Base-by-base conservation (phyloP, 2,888 invertebrate genomes). In the Zele albiditarsus region DNA sequence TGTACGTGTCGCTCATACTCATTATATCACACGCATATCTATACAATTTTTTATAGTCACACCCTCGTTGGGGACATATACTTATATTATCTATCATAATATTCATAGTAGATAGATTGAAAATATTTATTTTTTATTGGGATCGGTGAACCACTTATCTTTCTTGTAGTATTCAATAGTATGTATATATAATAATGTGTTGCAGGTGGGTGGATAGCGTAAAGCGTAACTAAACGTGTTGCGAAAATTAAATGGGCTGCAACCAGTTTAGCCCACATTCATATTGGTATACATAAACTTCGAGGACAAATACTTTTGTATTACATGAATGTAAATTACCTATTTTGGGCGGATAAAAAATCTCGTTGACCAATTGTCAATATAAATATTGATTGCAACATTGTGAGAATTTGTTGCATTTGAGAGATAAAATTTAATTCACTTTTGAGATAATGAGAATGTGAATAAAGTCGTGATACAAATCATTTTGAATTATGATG, bases 241-340 rank as follows among this genome's bases (percentile, higher is more conserved):
- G 31, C 62, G 74, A 74, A 70, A 69, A 38, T 38, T 8, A 38
- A 38, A 58, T 46, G 25, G 12, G 58, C 20, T 28, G 38, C 58
- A 57, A 53, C 16, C 25, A 25, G 27, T 20, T 53, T 20, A 53
- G 10, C 53, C 53, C 20, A 53, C 53, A n/a, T n/a, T 53, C 20
- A 53, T 53, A n/a, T n/a, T 53, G 1, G 20, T 20, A 20, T 53
- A 20, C n/a, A 20, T 53, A 20, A n/a, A 20, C 53, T 2, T n/a
- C 20, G 53, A 20, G 53, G 53, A n/a, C 20, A 53, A 8, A 53
- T 53, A 20, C 20, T 20, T 53, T 53, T 53, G 8, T 46, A n/a
- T 46, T n/a, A 46, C 46, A 46, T 14, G 16, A 12, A 38, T 38
- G 38, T 46, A 46, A 46, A 46, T 46, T n/a, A 46, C 46, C 46